phyloP scores from a whole-genome alignment of 1,140 invertebrate species.

The Nephila pilipes region DNA sequence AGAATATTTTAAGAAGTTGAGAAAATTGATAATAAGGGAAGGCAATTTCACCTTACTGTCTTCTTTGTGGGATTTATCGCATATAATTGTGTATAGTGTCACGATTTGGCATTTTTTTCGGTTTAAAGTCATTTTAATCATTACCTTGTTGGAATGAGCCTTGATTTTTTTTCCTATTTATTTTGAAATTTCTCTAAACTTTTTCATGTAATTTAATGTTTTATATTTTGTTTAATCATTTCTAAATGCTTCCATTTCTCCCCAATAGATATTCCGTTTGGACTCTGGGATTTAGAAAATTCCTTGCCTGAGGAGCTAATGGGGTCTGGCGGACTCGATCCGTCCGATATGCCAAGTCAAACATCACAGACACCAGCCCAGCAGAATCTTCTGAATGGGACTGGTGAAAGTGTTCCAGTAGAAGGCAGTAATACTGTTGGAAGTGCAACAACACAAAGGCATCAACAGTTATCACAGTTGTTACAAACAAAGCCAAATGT shows the following conservation, averaged over 20 bases:
- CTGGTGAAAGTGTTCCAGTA: conserved; percentile 75
- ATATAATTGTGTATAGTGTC: too few species aligned
- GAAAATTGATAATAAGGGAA: too few species aligned
- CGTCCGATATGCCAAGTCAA: conserved; percentile 70
- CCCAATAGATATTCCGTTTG: conserved; percentile 85
- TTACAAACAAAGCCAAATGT: conserved; percentile 76
- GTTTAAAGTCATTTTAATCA: too few species aligned
- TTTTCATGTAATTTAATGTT: not conserved
- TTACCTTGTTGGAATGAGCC: too few species aligned
- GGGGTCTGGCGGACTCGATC: conserved; percentile 78
- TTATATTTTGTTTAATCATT: not conserved
- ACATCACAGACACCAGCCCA: conserved; percentile 59
- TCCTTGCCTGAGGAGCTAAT: conserved; percentile 95
- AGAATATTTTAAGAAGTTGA: too few species aligned
- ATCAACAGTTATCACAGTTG: conserved; percentile 78
- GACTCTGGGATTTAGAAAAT: conserved; percentile 90
- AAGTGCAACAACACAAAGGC: conserved; percentile 67
- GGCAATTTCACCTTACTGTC: too few species aligned
- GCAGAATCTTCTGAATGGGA: conserved; percentile 79
- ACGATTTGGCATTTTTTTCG: too few species aligned
- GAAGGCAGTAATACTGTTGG: conserved; percentile 54
- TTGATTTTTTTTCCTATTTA: not conserved
- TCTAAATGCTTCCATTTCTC: not conserved
- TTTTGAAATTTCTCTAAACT: not conserved
- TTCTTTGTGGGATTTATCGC: too few species aligned